Base-by-base conservation (phyloP, 2,113 vertebrate genomes). In the Crotophaga sulcirostris region DNA sequence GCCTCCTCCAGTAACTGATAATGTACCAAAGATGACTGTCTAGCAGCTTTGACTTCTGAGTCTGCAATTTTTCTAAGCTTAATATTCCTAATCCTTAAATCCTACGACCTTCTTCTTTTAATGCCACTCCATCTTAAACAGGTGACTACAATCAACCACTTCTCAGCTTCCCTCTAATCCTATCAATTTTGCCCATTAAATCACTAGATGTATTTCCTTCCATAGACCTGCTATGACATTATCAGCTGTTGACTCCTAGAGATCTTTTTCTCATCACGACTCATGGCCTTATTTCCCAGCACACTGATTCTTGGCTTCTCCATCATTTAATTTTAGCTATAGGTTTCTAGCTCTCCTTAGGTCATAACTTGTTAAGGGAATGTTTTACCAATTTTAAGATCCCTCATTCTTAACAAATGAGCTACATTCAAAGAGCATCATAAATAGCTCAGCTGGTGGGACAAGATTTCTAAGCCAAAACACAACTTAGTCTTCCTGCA, bases 21-120 rank as follows among this genome's bases (percentile, higher is more conserved):
- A 52, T 5, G 4, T 77, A 29, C 63, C 55, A 49, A 45, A 74
- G 25, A 60, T 3, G 9, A 56, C 26, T 24, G 12, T 40, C 82
- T 59, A 51, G 45, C 33, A 93, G 47, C 36, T 87, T 73, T 51
- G 55, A 74, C 55, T 94, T 74, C 31, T 6, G 29, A 59, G 14
- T 74, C 59, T 44, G 42, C 14, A 77, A 11, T 77, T 93, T 84
- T 94, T 80, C 72, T 74, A 63, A 93, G 28, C 10, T 93, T 91
- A 79, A 63, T 90, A 80, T 88, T 87, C 21, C n/a, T 80, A 83
- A 85, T 90, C 78, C 59, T 90, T 90, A 91, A 83, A 80, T 90
- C 42, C 45, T 67, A 29, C 11, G 67, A 80, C 47, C 51, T 80
- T 73, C 67, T 93, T 66, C 26, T 77, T 95, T 83, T 70, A 80